Evolutionary conservation across 2,113 vertebrate genomes (phyloP).

Genomic region (Sminthopsis crassicaudata): DNA sequence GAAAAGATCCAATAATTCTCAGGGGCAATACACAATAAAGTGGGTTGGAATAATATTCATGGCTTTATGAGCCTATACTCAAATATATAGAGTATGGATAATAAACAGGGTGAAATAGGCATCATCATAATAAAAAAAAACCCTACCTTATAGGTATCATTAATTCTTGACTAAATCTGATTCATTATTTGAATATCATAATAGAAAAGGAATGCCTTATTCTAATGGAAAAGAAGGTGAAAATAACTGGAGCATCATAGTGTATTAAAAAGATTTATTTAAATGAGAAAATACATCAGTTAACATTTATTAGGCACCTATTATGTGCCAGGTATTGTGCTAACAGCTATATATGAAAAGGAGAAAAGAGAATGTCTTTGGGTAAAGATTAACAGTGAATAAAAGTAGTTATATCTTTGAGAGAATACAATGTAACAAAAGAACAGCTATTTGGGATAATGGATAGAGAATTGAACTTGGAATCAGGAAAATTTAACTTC

Average conservation of each 20-base stretch:
- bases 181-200: background rate
- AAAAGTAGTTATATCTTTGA: background rate
- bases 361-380: background rate
- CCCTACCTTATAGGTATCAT: background rate
- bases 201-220: background rate
- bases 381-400: background rate
- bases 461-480: background rate
- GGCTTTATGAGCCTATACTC: background rate
- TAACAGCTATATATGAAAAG: background rate
- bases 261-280: background rate
- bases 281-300: background rate
- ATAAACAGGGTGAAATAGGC: background rate
- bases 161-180: background rate
- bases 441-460: background rate
- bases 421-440: background rate
- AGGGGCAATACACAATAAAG: background rate
- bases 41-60: background rate
- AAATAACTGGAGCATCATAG: background rate
- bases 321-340: background rate
- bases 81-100: background rate
- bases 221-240: background rate
- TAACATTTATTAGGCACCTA: background rate
- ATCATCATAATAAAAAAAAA: background rate
- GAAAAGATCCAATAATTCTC: background rate
- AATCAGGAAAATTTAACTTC: background rate